Percentiles rank a stretch among this genome's conserved stretches.
Evolutionary conservation across 2,888 invertebrate genomes (phyloP).

Genomic region (Coenonympha glycerion): DNA sequence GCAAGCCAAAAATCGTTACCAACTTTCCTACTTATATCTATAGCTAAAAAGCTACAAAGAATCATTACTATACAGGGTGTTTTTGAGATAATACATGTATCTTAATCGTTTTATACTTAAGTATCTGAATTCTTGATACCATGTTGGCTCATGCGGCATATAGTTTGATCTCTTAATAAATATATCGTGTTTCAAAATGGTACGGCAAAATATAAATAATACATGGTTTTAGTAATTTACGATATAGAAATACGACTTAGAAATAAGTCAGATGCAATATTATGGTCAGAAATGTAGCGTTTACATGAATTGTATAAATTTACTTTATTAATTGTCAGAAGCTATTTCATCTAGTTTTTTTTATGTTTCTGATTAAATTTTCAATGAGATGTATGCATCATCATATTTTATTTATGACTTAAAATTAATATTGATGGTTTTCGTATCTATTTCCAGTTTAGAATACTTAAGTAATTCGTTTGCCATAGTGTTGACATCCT

Average conservation of each 20-base stretch:
- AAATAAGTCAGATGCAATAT: background rate
- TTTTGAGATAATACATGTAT: too few species aligned
- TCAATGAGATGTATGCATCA: background rate
- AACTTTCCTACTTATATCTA: too few species aligned
- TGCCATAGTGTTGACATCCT: background rate
- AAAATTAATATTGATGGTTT: background rate
- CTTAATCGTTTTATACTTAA: too few species aligned
- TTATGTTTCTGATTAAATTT: background rate
- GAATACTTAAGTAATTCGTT: background rate
- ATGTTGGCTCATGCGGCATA: background rate
- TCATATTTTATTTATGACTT: too few species aligned
- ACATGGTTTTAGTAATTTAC: background rate
- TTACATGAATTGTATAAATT: background rate
- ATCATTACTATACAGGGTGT: too few species aligned
- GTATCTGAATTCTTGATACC: too few species aligned
- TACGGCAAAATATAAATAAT: background rate
- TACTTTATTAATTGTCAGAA: background rate
- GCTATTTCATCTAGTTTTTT: background rate
- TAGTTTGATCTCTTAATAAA: background rate
- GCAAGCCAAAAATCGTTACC: too few species aligned
- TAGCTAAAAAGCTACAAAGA: too few species aligned
- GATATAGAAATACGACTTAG: background rate
- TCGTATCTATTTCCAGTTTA: background rate
- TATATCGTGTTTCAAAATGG: too few species aligned
- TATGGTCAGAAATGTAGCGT: background rate